Conservation (phyloP, 2,113 vertebrate species). For the Rana temporaria region DNA sequence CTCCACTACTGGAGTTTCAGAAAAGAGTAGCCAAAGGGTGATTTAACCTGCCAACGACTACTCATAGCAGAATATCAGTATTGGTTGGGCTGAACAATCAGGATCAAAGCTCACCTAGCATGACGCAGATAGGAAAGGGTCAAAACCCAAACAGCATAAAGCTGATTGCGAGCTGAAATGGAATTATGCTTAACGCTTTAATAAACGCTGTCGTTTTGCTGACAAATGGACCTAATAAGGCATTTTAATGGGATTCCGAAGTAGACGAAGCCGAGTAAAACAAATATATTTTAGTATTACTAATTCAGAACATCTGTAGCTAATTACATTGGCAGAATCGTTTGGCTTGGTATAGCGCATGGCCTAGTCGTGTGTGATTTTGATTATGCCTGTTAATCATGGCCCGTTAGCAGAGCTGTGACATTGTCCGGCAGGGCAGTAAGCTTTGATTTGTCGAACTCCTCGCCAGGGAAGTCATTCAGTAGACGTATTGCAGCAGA, state of each 20-base stretch:
- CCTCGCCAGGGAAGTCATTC: conserved; percentile 50
- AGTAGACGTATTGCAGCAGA: conserved; percentile 53
- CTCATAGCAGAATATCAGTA: no score
- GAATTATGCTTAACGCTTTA: conserved; percentile 31
- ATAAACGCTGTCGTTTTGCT: conserved; percentile 36
- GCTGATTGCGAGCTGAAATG: neutral
- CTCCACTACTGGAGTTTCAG: no score
- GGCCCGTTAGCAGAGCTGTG: conserved; percentile 37
- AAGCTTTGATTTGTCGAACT: conserved; percentile 53
- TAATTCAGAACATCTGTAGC: conserved; percentile 47
- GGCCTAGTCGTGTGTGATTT: conserved; percentile 42
- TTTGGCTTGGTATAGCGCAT: neutral
- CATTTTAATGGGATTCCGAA: conserved; percentile 30
- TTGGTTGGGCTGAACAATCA: no score
- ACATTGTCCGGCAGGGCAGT: conserved; percentile 50
- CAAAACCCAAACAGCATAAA: neutral
- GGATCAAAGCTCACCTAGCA: neutral
- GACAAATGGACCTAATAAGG: conserved; percentile 45
- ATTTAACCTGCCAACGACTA: no score
- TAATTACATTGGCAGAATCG: conserved; percentile 35
- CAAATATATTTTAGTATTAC: conserved; percentile 44
- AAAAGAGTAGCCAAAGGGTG: no score
- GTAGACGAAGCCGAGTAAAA: conserved; percentile 3
- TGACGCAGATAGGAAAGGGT: neutral
- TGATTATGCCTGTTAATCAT: conserved; percentile 56